A percentile compares a stretch with the other conserved stretches of the same genome.
Evolutionary conservation across 2,113 vertebrate species (phyloP).

Genomic region (Eudyptes chrysolophus): DNA sequence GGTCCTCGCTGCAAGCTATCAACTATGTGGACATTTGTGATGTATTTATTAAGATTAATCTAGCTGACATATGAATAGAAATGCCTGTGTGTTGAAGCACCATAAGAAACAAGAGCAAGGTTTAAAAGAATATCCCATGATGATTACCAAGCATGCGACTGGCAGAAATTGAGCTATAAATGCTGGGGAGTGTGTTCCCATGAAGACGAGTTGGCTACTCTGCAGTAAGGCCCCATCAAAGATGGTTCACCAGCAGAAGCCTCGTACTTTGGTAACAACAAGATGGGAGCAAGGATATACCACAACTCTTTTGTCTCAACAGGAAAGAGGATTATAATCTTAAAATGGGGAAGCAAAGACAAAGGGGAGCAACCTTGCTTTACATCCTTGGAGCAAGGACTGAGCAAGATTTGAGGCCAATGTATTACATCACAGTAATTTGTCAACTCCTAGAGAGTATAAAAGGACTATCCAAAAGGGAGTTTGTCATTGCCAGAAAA

Average conservation of each 20-base stretch:
- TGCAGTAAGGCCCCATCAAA: neutral
- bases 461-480: neutral
- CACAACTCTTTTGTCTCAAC: neutral
- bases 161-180: neutral
- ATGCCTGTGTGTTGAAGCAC: neutral
- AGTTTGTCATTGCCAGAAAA: neutral
- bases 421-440: neutral
- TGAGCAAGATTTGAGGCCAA: neutral
- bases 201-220: neutral
- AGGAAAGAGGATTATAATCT: neutral
- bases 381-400: neutral
- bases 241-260: neutral
- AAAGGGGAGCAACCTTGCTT: neutral
- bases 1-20: neutral
- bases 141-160: neutral
- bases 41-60: neutral
- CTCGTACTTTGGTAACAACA: neutral
- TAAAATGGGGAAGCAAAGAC: neutral
- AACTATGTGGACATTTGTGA: neutral
- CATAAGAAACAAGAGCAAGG: neutral
- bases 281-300: neutral
- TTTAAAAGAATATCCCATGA: neutral
- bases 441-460: neutral
- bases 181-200: neutral
- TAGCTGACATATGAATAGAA: neutral